Percentiles rank a stretch among this genome's conserved stretches.
Evolutionary conservation across 2,113 vertebrate genomes (phyloP).

Genomic region (Macquaria australasica): DNA sequence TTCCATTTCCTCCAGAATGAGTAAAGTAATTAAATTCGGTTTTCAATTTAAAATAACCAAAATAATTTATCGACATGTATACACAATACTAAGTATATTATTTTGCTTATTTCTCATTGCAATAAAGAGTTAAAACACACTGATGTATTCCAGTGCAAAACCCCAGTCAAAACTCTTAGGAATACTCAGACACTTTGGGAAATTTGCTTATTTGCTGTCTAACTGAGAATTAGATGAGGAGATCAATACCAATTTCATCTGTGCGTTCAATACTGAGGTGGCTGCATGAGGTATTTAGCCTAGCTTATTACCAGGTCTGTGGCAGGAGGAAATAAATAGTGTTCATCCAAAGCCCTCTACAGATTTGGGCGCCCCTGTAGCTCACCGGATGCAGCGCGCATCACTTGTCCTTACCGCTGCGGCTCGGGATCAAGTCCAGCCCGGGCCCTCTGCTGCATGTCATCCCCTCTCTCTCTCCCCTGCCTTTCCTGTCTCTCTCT

Average conservation of each 20-base stretch:
- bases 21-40: background rate
- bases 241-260: constrained; percentile 49
- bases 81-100: no score
- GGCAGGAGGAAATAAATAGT: background rate
- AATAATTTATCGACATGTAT: background rate
- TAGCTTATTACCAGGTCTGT: constrained; percentile 2
- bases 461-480: no score
- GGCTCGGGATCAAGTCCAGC: no score
- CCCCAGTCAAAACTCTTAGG: background rate
- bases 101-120: background rate
- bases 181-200: constrained; percentile 6
- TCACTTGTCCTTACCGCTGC: no score
- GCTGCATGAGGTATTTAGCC: constrained; percentile 50
- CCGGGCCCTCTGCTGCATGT: no score
- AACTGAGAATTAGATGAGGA: constrained; percentile 35
- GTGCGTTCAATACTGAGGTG: constrained; percentile 12
- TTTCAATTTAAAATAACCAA: background rate
- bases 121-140: background rate
- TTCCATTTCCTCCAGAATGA: background rate
- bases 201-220: constrained; percentile 30
- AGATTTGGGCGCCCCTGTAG: background rate
- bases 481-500: no score
- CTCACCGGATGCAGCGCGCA: no score
- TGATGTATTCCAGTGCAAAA: background rate
- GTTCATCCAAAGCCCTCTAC: background rate